These are phyloP conservation scores for Catharus bicknelli DNA, from an alignment of 2,113 vertebrate genomes.

Conservation along the genomic window DNA sequence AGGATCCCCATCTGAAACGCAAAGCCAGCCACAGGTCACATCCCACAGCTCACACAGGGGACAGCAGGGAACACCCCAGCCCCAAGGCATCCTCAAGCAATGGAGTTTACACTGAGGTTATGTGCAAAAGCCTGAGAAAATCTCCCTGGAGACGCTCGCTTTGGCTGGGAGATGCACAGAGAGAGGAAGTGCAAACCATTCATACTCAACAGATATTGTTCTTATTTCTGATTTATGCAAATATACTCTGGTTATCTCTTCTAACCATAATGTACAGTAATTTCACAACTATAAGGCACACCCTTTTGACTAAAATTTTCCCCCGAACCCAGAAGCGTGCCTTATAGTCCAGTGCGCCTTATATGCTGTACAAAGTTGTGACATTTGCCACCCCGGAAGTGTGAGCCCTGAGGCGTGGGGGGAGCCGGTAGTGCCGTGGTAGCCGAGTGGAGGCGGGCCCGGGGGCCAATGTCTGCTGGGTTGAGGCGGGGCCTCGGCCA, in stretches of 20 bases:
- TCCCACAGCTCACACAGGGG: not conserved
- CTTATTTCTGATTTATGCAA: not conserved
- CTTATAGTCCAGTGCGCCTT: too few species aligned
- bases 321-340: too few species aligned
- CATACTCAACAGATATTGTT: not conserved
- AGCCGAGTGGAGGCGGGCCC: too few species aligned
- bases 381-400: too few species aligned
- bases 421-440: too few species aligned
- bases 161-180: not conserved
- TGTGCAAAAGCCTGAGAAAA: not conserved
- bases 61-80: not conserved
- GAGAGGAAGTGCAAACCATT: not conserved
- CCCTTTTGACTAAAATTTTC: too few species aligned
- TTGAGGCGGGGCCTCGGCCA: too few species aligned
- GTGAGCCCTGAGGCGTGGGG: too few species aligned
- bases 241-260: not conserved
- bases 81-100: not conserved
- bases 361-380: too few species aligned
- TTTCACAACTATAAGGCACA: too few species aligned
- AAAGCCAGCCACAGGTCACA: not conserved
- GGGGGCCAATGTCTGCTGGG: too few species aligned
- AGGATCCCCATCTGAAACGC: slow-evolving; percentile 80
- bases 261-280: not conserved
- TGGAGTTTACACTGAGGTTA: not conserved
- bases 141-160: not conserved